phyloP scores from a whole-genome alignment of 2,113 vertebrate species.

The Trochalopteron elliotii region DNA sequence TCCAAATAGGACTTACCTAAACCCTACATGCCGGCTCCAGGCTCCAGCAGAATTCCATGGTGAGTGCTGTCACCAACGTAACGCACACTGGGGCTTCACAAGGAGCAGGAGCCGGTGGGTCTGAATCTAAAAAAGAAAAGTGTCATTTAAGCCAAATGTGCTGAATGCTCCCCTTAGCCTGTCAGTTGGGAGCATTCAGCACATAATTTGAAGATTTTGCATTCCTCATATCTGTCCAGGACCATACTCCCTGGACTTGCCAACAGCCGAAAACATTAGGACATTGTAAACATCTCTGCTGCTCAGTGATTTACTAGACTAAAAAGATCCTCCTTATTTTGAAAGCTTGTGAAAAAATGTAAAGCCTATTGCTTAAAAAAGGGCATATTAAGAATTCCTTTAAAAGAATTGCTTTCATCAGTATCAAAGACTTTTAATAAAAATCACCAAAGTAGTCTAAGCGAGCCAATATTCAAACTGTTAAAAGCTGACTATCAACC shows the following conservation, averaged over 20 bases:
- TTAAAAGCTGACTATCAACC: neutral
- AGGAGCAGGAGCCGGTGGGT: conserved; percentile 69
- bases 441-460: neutral
- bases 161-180: conserved; percentile 30
- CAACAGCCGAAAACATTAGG: conserved; percentile 56
- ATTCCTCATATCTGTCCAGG: neutral
- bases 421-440: neutral
- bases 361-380: neutral
- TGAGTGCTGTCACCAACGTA: conserved; percentile 59
- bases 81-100: conserved; percentile 64
- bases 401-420: neutral
- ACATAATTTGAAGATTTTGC: conserved; percentile 13
- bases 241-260: neutral
- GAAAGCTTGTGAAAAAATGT: neutral
- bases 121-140: conserved; percentile 70
- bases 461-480: neutral
- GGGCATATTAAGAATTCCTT: neutral
- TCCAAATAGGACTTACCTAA: conserved; percentile 64
- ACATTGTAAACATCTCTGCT: conserved; percentile 62
- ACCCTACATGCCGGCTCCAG: conserved; percentile 70
- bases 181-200: conserved; percentile 14
- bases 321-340: neutral
- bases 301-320: neutral
- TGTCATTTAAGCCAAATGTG: conserved; percentile 60
- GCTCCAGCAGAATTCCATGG: conserved; percentile 69